phyloP scores from a whole-genome alignment of 2,113 vertebrate genomes.

The Cervus canadensis region DNA sequence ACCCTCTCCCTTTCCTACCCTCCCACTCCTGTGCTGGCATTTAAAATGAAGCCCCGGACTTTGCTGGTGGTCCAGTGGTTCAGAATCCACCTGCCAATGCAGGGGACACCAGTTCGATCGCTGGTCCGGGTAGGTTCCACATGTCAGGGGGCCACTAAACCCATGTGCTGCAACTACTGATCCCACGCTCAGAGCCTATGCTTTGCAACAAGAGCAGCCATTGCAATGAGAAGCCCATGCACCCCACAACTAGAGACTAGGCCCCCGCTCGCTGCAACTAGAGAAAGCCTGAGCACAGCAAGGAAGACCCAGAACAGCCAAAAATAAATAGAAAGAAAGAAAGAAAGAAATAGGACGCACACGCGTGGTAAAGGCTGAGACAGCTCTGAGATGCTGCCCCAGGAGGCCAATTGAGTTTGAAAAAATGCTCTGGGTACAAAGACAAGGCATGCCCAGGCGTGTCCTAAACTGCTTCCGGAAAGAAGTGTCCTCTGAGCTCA shows the following conservation, averaged over 20 bases:
- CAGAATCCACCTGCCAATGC: not conserved
- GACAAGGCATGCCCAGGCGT: not conserved
- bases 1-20: no score
- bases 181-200: accelerated
- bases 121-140: not conserved
- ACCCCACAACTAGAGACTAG: not conserved
- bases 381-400: not conserved
- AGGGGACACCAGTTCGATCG: not conserved
- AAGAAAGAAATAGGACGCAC: not conserved
- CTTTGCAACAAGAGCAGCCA: not conserved
- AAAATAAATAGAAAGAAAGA: not conserved
- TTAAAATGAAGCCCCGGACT: not conserved
- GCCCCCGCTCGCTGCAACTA: not conserved
- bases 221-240: not conserved
- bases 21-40: not conserved
- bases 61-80: not conserved
- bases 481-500: not conserved
- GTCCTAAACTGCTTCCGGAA: not conserved
- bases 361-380: not conserved
- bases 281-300: not conserved
- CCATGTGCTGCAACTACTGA: not conserved
- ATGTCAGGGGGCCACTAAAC: not conserved
- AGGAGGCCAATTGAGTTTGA: not conserved
- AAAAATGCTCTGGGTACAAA: not conserved
- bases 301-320: not conserved